These are phyloP conservation scores for Psilopogon haemacephalus DNA, from an alignment of 2,113 vertebrate genomes.

Conservation along the genomic window DNA sequence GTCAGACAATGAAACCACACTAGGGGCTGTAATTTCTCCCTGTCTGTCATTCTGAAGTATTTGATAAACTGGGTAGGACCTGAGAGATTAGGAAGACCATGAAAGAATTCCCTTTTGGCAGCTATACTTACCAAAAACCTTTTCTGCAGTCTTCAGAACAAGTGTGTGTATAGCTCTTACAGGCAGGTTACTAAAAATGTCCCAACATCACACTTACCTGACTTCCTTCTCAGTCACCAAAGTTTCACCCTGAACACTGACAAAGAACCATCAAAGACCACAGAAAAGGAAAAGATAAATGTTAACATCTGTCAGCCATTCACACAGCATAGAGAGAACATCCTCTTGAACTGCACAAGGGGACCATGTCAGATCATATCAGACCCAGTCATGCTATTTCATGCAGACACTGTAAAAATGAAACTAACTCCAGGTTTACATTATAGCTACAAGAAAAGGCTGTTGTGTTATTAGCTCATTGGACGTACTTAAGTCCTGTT, in stretches of 20 bases:
- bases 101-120: conserved; percentile 26
- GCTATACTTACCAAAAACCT: conserved; percentile 52
- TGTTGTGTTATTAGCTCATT: conserved; percentile 8
- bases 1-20: neutral
- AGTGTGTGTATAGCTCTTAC: neutral
- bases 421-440: conserved; percentile 38
- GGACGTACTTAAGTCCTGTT: neutral
- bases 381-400: neutral
- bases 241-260: conserved; percentile 24
- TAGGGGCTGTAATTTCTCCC: neutral
- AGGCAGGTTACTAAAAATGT: conserved; percentile 20
- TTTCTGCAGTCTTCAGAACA: conserved; percentile 34
- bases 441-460: conserved; percentile 47
- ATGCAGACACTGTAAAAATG: neutral
- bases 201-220: neutral
- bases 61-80: neutral
- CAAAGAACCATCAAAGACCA: conserved; percentile 48
- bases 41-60: neutral
- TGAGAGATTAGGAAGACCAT: neutral
- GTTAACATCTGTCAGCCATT: neutral
- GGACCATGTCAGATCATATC: neutral
- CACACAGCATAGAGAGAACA: neutral
- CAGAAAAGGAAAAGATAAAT: neutral
- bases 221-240: neutral
- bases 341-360: neutral